Conservation (phyloP, 2,888 invertebrate species). For the Dryobotodes eremita region DNA sequence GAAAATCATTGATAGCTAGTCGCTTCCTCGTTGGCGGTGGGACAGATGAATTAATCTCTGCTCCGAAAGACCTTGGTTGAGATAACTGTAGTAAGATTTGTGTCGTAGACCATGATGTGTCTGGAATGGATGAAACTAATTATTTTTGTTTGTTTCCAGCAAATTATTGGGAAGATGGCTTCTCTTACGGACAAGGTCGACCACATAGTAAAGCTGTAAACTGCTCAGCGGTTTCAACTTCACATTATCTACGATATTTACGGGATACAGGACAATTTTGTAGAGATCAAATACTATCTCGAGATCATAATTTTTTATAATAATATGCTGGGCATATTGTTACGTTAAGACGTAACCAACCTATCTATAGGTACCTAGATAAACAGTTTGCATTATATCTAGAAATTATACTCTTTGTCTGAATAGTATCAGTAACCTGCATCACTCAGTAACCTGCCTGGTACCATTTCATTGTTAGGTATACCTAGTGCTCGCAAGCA, state of each 20-base stretch:
- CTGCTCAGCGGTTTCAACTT: not conserved
- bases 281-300: slow-evolving; percentile 36
- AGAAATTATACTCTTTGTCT: not conserved
- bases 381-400: not conserved
- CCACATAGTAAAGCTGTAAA: slow-evolving; percentile 14
- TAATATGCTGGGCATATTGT: not conserved
- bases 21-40: not conserved
- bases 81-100: not conserved
- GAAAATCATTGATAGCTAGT: not conserved
- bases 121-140: slow-evolving; percentile 16
- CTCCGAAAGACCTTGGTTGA: not conserved
- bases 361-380: not conserved
- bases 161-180: slow-evolving; percentile 31
- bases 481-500: not conserved
- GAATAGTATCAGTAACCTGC: not conserved
- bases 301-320: slow-evolving; percentile 16
- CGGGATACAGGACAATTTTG: not conserved
- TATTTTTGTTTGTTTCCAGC: slow-evolving; percentile 36
- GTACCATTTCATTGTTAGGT: not conserved
- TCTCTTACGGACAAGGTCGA: slow-evolving; percentile 32
- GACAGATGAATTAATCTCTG: not conserved
- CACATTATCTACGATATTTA: not conserved
- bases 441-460: too few relatives aligned
- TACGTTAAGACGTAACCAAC: not conserved
- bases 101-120: not conserved